Conservation (phyloP, 2,797 vertebrate species). For the Acanthornis magna region DNA sequence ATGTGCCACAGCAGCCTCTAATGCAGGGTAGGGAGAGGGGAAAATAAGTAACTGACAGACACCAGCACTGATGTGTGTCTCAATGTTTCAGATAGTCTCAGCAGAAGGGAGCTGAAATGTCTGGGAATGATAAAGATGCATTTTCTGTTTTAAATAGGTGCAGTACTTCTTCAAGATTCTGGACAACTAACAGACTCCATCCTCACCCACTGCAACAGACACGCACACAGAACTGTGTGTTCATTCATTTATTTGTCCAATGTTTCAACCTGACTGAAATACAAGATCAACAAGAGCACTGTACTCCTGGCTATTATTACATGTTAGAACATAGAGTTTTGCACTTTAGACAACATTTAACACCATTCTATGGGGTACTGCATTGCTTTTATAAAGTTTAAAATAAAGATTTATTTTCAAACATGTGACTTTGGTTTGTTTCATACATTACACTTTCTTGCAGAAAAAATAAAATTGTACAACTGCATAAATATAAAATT, state of each 20-base stretch:
- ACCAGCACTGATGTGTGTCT: fast-evolving
- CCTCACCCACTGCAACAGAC: neutral
- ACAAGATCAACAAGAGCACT: constrained; percentile 91
- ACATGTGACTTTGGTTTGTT: constrained; percentile 99
- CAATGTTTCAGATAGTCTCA: neutral
- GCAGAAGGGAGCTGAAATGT: fast-evolving
- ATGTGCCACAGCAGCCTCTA: fast-evolving
- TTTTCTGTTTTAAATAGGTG: constrained; percentile 76
- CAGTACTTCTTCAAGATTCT: constrained; percentile 98
- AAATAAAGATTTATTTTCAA: constrained; percentile 91
- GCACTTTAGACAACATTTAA: constrained; percentile 92
- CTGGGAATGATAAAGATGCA: neutral
- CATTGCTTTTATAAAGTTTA: constrained; percentile 88
- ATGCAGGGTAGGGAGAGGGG: fast-evolving
- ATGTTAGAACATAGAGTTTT: constrained; percentile 91
- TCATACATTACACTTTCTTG: constrained; percentile 96
- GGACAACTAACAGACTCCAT: constrained; percentile 76
- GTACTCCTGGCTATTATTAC: constrained; percentile 89
- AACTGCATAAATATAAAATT: constrained; percentile 99
- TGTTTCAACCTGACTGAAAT: constrained; percentile 94
- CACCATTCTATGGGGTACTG: constrained; percentile 92
- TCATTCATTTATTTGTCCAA: constrained; percentile 95
- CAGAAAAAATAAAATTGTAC: constrained; percentile 98
- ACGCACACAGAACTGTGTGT: constrained; percentile 29
- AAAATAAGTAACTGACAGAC: neutral